Evolutionary conservation across 2,888 invertebrate species (phyloP), one percentile per base, ranked within the genome.

Genomic region (Ochropleura leucogaster): DNA sequence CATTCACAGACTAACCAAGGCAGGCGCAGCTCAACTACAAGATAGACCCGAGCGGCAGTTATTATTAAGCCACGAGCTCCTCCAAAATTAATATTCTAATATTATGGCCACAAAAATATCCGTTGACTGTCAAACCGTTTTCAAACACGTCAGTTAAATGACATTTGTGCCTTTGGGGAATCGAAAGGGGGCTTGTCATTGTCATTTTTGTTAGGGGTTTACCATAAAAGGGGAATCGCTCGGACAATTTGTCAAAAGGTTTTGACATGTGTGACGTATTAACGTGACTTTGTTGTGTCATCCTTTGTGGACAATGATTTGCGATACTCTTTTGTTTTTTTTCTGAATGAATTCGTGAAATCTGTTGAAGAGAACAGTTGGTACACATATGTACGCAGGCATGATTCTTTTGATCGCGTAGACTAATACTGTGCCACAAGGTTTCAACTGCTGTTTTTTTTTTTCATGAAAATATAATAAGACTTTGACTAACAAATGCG

Each of bases 191-290:
- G 57, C 60, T 66, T 53, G 71, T 72, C 68, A 59, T 6, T 74
- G 67, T 59, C 51, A 47, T 42, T 63, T 70, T 57, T 51, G 14
- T 20, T 62, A 51, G 55, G 77, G 57, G 40, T 63, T 80, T 18
- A 16, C 30, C 53, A 7, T 59, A 59, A 69, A 77, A 44, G 59
- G 59, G 40, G 47, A 68, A 59, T 14, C 66, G 49, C n/a, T 72
- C 59, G 20, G 62, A 69, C 57, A 63, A 69, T 81, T 77, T 80
- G n/a, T 72, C 72, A 72, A 59, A 77, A 14, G 53, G 59, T 59
- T 67, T 66, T 77, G 77, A 77, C 77, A 72, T 46, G 18, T 68
- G 20, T 80, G 62, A 59, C 55, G 40, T 69, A 72, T 53, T 57
- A 62, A 20, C n/a, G 57, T 81, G 68, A 72, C 63, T 55, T 66